These are phyloP conservation scores for Mus minutoides DNA, from an alignment of 2,797 vertebrate genomes.

Conservation along the genomic window DNA sequence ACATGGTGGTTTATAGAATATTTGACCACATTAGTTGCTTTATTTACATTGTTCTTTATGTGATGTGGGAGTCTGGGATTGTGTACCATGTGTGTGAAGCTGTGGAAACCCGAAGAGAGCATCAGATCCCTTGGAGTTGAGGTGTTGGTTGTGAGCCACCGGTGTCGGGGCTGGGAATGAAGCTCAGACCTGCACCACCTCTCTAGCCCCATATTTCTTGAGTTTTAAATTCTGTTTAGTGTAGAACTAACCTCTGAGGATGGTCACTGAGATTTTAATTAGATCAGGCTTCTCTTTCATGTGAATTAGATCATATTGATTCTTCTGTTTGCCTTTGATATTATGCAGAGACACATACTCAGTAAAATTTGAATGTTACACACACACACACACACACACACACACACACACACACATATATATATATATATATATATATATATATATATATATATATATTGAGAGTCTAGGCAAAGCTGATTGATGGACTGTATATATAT, in stretches of 20 bases:
- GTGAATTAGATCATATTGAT: background rate
- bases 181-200: no score
- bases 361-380: background rate
- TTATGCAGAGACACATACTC: background rate
- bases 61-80: background rate
- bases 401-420: no score
- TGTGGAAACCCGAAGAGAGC: background rate
- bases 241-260: background rate
- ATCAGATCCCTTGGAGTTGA: no score
- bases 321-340: slow-evolving; percentile 46
- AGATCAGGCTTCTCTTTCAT: background rate
- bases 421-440: no score
- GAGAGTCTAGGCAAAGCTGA: background rate
- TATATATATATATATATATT: no score
- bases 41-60: background rate
- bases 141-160: background rate
- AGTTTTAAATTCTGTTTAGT: slow-evolving; percentile 26
- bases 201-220: background rate
- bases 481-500: background rate
- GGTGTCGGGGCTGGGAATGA: no score
- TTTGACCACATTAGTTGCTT: background rate
- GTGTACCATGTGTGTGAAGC: no score
- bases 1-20: background rate
- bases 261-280: slow-evolving; percentile 4
- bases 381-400: no score